Conservation (phyloP, 2,888 invertebrate species). For the Lacanobia oleracea region DNA sequence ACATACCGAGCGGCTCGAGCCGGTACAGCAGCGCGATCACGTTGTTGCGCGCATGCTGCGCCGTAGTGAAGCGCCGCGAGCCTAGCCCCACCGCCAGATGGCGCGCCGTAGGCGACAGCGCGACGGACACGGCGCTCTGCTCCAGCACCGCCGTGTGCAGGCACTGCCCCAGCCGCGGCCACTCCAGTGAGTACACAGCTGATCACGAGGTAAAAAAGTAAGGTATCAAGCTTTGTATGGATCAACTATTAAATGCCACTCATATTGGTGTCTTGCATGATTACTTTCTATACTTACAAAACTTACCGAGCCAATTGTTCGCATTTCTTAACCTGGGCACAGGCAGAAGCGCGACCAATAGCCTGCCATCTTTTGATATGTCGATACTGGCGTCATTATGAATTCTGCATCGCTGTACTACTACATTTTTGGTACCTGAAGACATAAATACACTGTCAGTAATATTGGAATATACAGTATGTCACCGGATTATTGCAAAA, state of each 20-base stretch:
- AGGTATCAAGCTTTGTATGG: background rate
- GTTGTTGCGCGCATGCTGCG: conserved; percentile 88
- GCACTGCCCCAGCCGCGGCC: conserved; percentile 94
- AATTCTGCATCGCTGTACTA: conserved; percentile 95
- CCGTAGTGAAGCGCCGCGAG: conserved; percentile 91
- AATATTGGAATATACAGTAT: background rate
- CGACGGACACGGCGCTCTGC: conserved; percentile 95
- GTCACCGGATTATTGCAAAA: too few relatives aligned
- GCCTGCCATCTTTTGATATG: conserved; percentile 94
- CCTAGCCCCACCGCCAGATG: conserved; percentile 96
- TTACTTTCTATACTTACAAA: background rate
- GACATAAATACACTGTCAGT: conserved; percentile 38
- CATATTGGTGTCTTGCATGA: background rate
- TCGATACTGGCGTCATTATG: conserved; percentile 97
- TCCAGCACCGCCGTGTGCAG: conserved; percentile 94
- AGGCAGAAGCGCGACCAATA: conserved; percentile 94
- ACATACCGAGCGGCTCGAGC: conserved; percentile 81
- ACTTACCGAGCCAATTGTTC: conserved; percentile 93
- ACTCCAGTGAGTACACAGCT: conserved; percentile 95
- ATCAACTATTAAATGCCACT: background rate
- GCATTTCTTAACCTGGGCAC: conserved; percentile 92
- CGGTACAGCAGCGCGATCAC: conserved; percentile 87
- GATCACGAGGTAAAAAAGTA: background rate
- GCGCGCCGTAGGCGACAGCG: conserved; percentile 95
- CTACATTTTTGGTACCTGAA: conserved; percentile 93